Evolutionary conservation across 2,797 vertebrate genomes (phyloP).

Genomic region (Megalops cyprinoides): DNA sequence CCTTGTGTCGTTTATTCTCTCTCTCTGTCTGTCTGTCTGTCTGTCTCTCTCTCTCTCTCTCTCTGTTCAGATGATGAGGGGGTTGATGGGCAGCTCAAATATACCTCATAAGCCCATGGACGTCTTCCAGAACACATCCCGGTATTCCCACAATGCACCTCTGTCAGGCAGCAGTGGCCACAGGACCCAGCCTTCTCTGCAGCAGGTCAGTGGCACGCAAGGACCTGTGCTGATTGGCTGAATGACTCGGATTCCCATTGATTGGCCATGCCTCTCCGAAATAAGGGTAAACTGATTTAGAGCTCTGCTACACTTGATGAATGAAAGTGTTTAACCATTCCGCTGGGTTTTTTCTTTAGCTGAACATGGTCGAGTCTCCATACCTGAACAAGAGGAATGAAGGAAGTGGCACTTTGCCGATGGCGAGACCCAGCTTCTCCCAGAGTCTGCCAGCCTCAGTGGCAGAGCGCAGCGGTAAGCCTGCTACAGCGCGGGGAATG

Average conservation of each 20-base stretch:
- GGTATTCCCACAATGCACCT: constrained; percentile 62
- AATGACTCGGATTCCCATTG: too few species aligned
- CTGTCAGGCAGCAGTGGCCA: constrained; percentile 47
- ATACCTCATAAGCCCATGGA: constrained; percentile 68
- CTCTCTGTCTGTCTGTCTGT: background rate
- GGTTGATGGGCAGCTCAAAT: constrained; percentile 65
- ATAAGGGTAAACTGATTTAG: background rate
- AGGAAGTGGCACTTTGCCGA: constrained; percentile 53
- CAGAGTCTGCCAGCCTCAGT: constrained; percentile 43
- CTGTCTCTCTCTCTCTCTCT: too few species aligned
- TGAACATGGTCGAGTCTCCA: constrained; percentile 63
- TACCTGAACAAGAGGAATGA: constrained; percentile 70
- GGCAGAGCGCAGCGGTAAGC: constrained; percentile 57
- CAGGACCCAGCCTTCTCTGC: constrained; percentile 56
- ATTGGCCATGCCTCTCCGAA: background rate
- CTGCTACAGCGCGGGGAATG: background rate
- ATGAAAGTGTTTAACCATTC: background rate
- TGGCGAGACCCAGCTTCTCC: constrained; percentile 64
- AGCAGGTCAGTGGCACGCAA: constrained; percentile 64
- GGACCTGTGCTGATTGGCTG: background rate
- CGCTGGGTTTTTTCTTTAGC: constrained; percentile 51
- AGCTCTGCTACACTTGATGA: background rate
- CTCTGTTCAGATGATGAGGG: constrained; percentile 66
- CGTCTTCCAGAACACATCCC: constrained; percentile 61
- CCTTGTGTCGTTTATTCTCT: too few species aligned